Percentiles rank a stretch among this genome's conserved stretches.
These are phyloP conservation scores for Podiceps cristatus DNA, from an alignment of 2,113 vertebrate species.

Conservation along the genomic window DNA sequence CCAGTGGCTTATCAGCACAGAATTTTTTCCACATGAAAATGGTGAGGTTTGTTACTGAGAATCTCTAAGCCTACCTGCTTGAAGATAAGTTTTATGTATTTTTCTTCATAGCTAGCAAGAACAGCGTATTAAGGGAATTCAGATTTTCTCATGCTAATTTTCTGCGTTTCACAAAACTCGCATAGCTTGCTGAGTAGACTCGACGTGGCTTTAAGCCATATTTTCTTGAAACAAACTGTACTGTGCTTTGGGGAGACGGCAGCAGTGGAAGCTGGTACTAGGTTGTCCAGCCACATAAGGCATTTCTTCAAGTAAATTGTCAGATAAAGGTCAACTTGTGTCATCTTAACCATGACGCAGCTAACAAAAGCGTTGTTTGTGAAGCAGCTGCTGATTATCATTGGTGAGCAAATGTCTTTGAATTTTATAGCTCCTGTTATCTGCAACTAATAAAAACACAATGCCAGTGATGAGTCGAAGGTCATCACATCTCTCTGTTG, in stretches of 20 bases:
- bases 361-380: slow-evolving; percentile 2
- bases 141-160: not conserved
- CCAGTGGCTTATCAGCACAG: not conserved
- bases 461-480: slow-evolving; percentile 83
- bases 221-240: not conserved
- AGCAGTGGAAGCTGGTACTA: not conserved
- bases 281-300: not conserved
- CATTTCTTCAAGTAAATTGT: not conserved
- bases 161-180: not conserved
- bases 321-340: not conserved
- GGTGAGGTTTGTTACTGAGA: not conserved
- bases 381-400: slow-evolving; percentile 52
- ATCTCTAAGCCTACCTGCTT: not conserved
- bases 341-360: not conserved
- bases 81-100: not conserved
- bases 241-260: not conserved
- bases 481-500: slow-evolving; percentile 72
- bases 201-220: accelerated
- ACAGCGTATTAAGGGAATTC: not conserved
- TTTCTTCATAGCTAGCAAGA: not conserved
- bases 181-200: accelerated
- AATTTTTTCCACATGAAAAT: not conserved
- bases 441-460: slow-evolving; percentile 82
- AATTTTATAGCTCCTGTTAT: slow-evolving; percentile 78
- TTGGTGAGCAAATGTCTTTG: slow-evolving; percentile 47